Evolutionary conservation across 2,797 vertebrate species (phyloP), one percentile per base, ranked within the genome.

Genomic region (Gymnocypris eckloni): DNA sequence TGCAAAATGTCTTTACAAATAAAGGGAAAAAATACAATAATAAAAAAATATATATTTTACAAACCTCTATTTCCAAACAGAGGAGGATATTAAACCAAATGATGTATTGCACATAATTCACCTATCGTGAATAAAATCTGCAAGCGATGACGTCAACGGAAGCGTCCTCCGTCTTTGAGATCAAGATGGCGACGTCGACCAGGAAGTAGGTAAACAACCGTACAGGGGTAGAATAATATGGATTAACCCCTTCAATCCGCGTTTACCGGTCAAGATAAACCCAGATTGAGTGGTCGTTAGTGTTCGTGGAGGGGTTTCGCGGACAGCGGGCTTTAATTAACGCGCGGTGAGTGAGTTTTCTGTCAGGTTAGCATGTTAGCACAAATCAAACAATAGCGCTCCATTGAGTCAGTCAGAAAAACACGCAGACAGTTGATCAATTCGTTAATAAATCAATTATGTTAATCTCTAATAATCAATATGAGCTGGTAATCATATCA

Each of bases 141-240:
- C n/a, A 3, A 7, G 43, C 39, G 69, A 76, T 87, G 90, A 75
- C 80, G 77, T 48, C 80, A 83, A 59, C 90, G 88, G 88, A 90
- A 90, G 84, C 85, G 54, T 48, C 82, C 64, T 73, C 41, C 45
- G 69, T 84, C 77, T 79, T 81, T n/a, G 4, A 86, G 73, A 86
- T 86, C 77, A 89, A 89, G 87, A 90, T 89, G 90, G 88, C 90
- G 90, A 39, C 90, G 84, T 59, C 28, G 90, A 90, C 88, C 87
- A 89, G 90, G 90, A 90, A 90, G 90, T 90, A 88, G 84, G 86
- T 83, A 86, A 90, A 89, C 86, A 90, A 88, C 80, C 86, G 82
- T 71, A 73, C 67, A 80, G 56, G 41, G 78, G 45, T 66, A 52
- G 72, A 89, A 82, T 82, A 76, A 86, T 69, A 86, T 87, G 88